Evolutionary conservation across 2,113 vertebrate genomes (phyloP), one percentile per base, ranked within the genome.

Genomic region (Melanostigma gelatinosum): DNA sequence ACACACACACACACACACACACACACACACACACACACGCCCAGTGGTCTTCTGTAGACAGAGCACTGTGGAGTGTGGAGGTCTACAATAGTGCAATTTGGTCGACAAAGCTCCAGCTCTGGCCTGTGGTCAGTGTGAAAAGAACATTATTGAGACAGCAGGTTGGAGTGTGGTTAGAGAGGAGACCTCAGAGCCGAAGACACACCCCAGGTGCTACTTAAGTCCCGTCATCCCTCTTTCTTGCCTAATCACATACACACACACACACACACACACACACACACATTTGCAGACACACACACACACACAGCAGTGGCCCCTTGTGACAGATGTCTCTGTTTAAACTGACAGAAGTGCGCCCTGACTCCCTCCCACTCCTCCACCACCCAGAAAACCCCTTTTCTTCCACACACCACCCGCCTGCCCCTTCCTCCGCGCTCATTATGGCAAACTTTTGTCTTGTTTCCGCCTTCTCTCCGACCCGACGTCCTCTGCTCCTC

Each of bases 311-410:
- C 77, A 80, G 77, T 60, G 75, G 79, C 89, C 91, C 82, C 90
- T 82, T 87, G 82, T 91, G 92, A 91, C 94, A 94, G 93, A 95
- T 93, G 93, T 93, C 93, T 94, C 91, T 92, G 92, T 93, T 91
- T 91, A 89, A 91, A 92, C 48, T 93, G 93, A 95, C 92, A 94
- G 92, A 93, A 92, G 92, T 91, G 85, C 78, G 50, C 85, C 86
- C 87, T 71, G 84, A 79, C 81, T 82, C 79, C 87, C 88, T 77
- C 87, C 90, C 87, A 80, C 82, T 82, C 75, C 77, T 79, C 74
- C 80, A 77, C 85, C 86, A 82, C 84, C 80, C 86, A 77, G 77
- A 87, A 87, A 77, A 90, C 66, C 34, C 32, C 79, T 82, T 89
- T 92, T 91, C 82, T 90, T 89, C 77, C 65, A 32, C 58, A 24